These are phyloP conservation scores for Ondatra zibethicus DNA, from an alignment of 2,113 vertebrate species.

Conservation along the genomic window DNA sequence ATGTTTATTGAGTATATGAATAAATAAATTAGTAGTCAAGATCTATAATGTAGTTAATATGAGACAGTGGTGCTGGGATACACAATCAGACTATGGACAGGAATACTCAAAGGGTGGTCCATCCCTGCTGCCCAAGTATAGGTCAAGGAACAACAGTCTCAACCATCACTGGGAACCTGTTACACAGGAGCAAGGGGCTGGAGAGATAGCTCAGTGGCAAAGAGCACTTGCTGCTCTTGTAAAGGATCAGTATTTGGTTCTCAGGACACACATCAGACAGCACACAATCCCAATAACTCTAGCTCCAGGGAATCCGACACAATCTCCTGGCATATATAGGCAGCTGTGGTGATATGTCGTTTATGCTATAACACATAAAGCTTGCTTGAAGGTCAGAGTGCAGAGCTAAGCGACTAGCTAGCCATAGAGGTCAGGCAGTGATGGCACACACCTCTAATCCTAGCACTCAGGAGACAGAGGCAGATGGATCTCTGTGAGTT, in stretches of 20 bases:
- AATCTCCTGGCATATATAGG: background rate
- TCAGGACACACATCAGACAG: background rate
- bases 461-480: too few species aligned
- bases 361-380: too few species aligned
- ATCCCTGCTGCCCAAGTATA: background rate
- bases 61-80: background rate
- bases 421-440: too few species aligned
- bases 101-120: too few species aligned
- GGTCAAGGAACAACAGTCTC: background rate
- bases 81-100: background rate
- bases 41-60: background rate
- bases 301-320: background rate
- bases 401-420: too few species aligned
- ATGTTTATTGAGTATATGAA: background rate
- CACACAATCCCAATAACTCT: background rate
- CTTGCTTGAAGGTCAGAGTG: too few species aligned
- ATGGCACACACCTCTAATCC: too few species aligned
- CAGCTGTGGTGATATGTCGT: too few species aligned
- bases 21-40: conserved; percentile 24
- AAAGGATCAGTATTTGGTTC: too few species aligned
- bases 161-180: background rate
- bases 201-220: too few species aligned
- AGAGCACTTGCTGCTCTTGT: background rate
- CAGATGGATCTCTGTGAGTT: too few species aligned
- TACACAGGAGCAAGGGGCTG: background rate